Conservation (phyloP, 2,888 invertebrate genomes). For the Corythucha ciliata region DNA sequence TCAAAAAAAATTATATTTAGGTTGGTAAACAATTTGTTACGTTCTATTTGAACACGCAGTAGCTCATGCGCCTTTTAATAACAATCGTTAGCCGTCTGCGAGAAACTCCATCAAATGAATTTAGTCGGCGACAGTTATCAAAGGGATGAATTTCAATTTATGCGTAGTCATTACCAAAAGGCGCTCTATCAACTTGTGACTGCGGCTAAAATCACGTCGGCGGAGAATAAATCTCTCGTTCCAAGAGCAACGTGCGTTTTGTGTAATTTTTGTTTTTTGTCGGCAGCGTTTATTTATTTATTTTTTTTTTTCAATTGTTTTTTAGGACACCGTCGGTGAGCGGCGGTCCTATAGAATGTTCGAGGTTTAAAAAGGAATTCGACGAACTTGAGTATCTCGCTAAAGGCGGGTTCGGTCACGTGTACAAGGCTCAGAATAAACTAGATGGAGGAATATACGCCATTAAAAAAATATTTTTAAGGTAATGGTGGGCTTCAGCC, state of each 20-base stretch:
- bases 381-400: slow-evolving; percentile 60
- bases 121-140: slow-evolving; percentile 60
- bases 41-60: not conserved
- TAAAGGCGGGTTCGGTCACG: slow-evolving; percentile 66
- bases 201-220: slow-evolving; percentile 44
- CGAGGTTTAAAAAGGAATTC: slow-evolving; percentile 58
- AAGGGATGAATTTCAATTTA: slow-evolving; percentile 59
- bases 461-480: slow-evolving; percentile 56
- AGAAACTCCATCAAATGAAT: slow-evolving; percentile 56
- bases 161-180: slow-evolving; percentile 57
- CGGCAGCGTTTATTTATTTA: not conserved
- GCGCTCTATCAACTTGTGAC: slow-evolving; percentile 56
- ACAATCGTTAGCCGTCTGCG: slow-evolving; percentile 55
- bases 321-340: not conserved
- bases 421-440: slow-evolving; percentile 63
- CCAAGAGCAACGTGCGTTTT: slow-evolving; percentile 14
- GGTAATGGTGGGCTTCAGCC: slow-evolving; percentile 31
- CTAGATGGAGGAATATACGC: slow-evolving; percentile 70
- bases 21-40: slow-evolving; percentile 36
- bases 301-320: slow-evolving; percentile 9
- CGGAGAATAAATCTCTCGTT: slow-evolving; percentile 15
- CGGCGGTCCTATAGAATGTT: slow-evolving; percentile 31
- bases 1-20: slow-evolving; percentile 53
- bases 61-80: too few relatives aligned
- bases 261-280: not conserved